phyloP scores from a whole-genome alignment of 2,797 vertebrate species.

The Sandelia bainsii region DNA sequence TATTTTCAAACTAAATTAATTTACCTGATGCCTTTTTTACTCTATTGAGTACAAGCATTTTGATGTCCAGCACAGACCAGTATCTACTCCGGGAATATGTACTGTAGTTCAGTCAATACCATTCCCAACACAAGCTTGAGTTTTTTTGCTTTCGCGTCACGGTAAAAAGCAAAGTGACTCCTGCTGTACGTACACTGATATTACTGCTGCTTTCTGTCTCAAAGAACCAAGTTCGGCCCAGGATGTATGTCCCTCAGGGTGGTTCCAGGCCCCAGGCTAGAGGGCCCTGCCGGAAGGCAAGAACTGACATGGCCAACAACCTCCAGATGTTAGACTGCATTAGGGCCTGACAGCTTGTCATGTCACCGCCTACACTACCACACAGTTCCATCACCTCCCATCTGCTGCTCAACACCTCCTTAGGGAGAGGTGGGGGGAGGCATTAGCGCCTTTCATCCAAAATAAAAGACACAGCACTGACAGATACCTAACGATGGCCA shows the following conservation, averaged over 20 bases:
- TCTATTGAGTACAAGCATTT: not conserved
- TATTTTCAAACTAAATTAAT: slow-evolving; percentile 20
- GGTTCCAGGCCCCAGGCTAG: slow-evolving; percentile 69
- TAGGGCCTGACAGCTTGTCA: slow-evolving; percentile 82
- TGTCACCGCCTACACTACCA: slow-evolving; percentile 79
- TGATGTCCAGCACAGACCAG: slow-evolving; percentile 16
- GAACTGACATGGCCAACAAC: slow-evolving; percentile 72
- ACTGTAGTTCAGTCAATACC: slow-evolving; percentile 2
- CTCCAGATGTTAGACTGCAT: slow-evolving; percentile 87
- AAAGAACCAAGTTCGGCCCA: slow-evolving; percentile 30
- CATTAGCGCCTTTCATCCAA: slow-evolving; percentile 33
- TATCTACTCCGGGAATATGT: slow-evolving; percentile 15
- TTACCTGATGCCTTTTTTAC: not conserved
- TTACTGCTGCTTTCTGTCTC: slow-evolving; percentile 35
- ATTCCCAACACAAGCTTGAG: not conserved
- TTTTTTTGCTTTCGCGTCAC: slow-evolving; percentile 1
- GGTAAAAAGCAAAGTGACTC: slow-evolving; percentile 26
- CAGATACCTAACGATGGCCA: slow-evolving; percentile 2
- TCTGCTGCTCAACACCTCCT: slow-evolving; percentile 78
- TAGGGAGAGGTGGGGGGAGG: slow-evolving; percentile 39
- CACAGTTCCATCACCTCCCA: slow-evolving; percentile 81
- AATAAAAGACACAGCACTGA: slow-evolving; percentile 31
- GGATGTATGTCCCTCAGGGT: slow-evolving; percentile 58
- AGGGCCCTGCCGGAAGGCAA: slow-evolving; percentile 62
- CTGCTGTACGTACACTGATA: slow-evolving; percentile 6